Evolutionary conservation across 2,888 invertebrate species (phyloP).

Genomic region (Drosophila setosimentum): DNA sequence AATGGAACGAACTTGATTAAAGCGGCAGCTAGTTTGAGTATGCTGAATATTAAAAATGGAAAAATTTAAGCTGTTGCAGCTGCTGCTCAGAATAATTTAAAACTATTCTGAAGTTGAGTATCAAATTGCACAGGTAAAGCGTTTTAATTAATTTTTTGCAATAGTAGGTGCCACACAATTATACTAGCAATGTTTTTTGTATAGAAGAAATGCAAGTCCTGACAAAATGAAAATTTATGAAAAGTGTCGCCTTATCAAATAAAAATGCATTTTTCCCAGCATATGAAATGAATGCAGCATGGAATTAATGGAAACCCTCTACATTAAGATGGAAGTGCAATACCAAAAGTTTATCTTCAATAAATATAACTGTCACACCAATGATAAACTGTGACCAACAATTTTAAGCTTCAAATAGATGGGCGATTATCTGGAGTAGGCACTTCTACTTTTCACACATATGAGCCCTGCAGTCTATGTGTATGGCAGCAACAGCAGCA

Average conservation of each 20-base stretch:
- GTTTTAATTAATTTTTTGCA: not conserved
- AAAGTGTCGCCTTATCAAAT: not conserved
- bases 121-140: not conserved
- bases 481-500: not conserved
- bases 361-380: not conserved
- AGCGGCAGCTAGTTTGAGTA: not conserved
- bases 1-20: conserved; percentile 19
- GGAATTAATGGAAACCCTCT: not conserved
- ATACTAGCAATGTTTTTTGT: not conserved
- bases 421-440: not conserved
- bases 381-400: conserved; percentile 1
- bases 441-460: not conserved
- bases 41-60: not conserved
- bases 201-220: not conserved
- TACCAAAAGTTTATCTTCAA: not conserved
- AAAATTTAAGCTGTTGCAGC: not conserved
- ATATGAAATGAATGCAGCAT: not conserved
- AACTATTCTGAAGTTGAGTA: not conserved
- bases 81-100: not conserved
- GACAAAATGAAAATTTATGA: not conserved
- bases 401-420: not conserved
- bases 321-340: not conserved
- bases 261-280: not conserved
- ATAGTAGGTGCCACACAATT: not conserved
- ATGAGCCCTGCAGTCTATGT: not conserved